Conservation (phyloP, 1,140 invertebrate species). For the Acromyrmex charruanus region DNA sequence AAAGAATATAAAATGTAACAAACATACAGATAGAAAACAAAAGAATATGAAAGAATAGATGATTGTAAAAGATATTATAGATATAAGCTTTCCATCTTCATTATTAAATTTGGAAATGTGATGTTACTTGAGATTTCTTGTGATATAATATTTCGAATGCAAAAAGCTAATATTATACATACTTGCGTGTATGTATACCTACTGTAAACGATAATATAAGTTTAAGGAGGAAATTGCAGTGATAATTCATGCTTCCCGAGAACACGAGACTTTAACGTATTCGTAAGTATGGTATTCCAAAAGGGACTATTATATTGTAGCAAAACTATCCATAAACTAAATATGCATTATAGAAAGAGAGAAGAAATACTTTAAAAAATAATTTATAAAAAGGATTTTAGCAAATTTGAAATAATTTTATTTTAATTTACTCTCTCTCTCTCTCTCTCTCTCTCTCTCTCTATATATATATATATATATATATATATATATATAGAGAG, state of each 20-base stretch:
- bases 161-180: constrained; percentile 10
- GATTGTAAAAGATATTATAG: not conserved
- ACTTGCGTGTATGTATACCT: constrained; percentile 9
- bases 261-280: constrained; percentile 26
- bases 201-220: constrained; percentile 35
- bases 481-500: no score
- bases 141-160: constrained; percentile 23
- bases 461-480: no score
- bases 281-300: constrained; percentile 37
- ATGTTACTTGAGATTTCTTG: constrained; percentile 31
- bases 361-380: not conserved
- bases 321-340: not conserved
- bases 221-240: constrained; percentile 37
- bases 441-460: no score
- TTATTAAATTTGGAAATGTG: constrained; percentile 1
- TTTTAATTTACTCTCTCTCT: not conserved
- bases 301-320: constrained; percentile 22
- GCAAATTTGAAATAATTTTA: not conserved
- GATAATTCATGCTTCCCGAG: constrained; percentile 23
- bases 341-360: constrained; percentile 11
- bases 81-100: not conserved
- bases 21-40: not conserved
- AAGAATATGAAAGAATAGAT: not conserved
- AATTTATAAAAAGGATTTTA: not conserved
- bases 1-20: not conserved